Evolutionary conservation across 30 jellyfish, hydroid and myxozoan genomes (phyloP).

Genomic region (Mastigias papua): DNA sequence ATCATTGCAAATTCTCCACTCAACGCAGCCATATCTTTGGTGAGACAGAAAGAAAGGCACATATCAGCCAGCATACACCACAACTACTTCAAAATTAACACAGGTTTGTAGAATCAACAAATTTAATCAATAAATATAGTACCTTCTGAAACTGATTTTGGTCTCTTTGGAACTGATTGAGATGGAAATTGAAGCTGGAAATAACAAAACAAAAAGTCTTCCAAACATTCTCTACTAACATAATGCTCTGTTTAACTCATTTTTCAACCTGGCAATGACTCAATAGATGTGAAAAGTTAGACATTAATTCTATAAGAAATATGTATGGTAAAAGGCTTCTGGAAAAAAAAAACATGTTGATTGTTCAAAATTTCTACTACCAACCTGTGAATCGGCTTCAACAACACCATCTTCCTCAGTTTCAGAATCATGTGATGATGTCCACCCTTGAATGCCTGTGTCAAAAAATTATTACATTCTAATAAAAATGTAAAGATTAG

Average conservation of each 20-base stretch:
- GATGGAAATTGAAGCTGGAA: conserved; percentile 64
- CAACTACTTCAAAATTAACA: too few species aligned
- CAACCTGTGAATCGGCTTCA: conserved; percentile 30
- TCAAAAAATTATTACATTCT: too few species aligned
- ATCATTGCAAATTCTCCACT: conserved; percentile 90
- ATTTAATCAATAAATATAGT: not conserved
- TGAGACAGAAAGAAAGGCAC: not conserved
- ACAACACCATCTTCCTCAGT: not conserved
- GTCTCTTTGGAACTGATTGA: conserved; percentile 31
- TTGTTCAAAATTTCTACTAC: not conserved
- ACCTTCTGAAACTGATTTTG: conserved; percentile 30
- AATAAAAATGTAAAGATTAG: not conserved
- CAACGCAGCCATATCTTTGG: conserved; percentile 43
- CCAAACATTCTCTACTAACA: too few species aligned
- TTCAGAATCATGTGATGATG: conserved; percentile 31
- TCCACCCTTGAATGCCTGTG: conserved; percentile 54
- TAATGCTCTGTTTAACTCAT: too few species aligned
- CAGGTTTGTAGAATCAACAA: not conserved
- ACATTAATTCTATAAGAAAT: too few species aligned
- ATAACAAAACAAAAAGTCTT: too few species aligned
- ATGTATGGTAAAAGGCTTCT: too few species aligned
- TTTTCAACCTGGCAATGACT: too few species aligned
- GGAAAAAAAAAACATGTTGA: too few species aligned
- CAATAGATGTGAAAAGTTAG: too few species aligned
- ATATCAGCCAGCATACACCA: not conserved